Base-by-base conservation (phyloP, 2,888 invertebrate genomes). In the Halictus quadricinctus region DNA sequence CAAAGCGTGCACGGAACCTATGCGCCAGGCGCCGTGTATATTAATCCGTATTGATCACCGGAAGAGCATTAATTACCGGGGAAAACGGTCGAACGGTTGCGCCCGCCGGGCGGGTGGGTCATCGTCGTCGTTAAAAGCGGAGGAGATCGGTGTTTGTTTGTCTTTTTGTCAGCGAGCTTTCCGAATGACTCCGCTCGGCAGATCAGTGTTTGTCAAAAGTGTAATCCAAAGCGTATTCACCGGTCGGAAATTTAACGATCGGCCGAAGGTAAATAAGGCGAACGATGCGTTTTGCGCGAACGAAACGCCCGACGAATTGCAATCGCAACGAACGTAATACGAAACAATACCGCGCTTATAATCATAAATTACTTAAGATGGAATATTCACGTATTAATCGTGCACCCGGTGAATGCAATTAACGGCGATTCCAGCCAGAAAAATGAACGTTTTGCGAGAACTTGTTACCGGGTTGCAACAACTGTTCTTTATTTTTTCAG, bases 21-120 rank as follows among this genome's bases (percentile, higher is more conserved):
- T 18, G 25, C 4, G 58, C 58, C 58, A n/a, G 58, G 58, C 58
- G n/a, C 18, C 29, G 29, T 15, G 25, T 29, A 18, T 29, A 25
- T 72, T 72, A 72, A 72, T 72, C 48, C 48, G 48, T 72, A 48
- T 72, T 48, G 72, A 48, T 72, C 25, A 18, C 25, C 25, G 29
- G 72, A 48, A 48, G 29, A 72, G 29, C 72, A 29, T 48, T 72
- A 48, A 48, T 72, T 72, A 48, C 46, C 13, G 15, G n/a, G 21
- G 58, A 10, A 58, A 58, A 58, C n/a, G n/a, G 58, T 58, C 58
- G 58, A 12, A 58, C n/a, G 58, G n/a, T n/a, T 58, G 58, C 58
- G 58, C 58, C 36, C 36, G 36, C 36, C 36, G 36, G 4, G 36
- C 36, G 36, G 36, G 58, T 21, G 58, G n/a, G n/a, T 58, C 58